Base-by-base conservation (phyloP, 2,797 vertebrate genomes). In the Sebastes steindachneri region DNA sequence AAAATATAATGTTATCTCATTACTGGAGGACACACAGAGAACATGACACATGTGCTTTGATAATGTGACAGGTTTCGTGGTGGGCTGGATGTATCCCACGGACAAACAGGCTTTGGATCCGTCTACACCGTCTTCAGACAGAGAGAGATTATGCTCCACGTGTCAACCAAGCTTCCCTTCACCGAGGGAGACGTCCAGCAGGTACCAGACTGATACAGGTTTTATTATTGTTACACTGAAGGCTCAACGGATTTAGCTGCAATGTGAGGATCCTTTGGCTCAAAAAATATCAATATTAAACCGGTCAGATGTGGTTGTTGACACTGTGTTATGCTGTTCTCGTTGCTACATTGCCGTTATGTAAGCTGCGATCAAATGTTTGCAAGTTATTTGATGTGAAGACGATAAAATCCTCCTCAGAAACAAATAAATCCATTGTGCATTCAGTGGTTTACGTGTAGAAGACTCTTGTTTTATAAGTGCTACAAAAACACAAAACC, bases 131-230 rank as follows among this genome's bases (percentile, higher is more conserved):
- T 96, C 84, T 98, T 99, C 96, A 96, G 97, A 92, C 97, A 97
- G 89, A 96, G 97, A 89, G 98, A 99, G 95, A 97, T 99, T 81
- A 99, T 99, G 98, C 98, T 99, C 90, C 98, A 99, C 0, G 97
- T 99, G 79, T 99, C 98, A 35, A 99, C 98, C 57, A 99, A 99
- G 93, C 97, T 99, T 82, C 98, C 98, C 4, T 99, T 98, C 87
- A 99, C 98, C 0, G 98, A 99, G 82, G 98, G 98, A 71, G 98
- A 99, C 17, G 81, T 96, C 0, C 98, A 99, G 73, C 98, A 99
- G 97, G 98, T 99, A 95, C 85, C 5, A 11, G 6, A 37, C 60
- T 48, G 58, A 68, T 21, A 17, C 37, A 9, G 59, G 4, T 51
- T 77, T 77, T 66, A 48, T 62, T 64, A 45, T 25, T 57, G 53